Evolutionary conservation across 2,888 invertebrate species (phyloP), one percentile per base, ranked within the genome.

Genomic region (Lepidochrysops patricia): DNA sequence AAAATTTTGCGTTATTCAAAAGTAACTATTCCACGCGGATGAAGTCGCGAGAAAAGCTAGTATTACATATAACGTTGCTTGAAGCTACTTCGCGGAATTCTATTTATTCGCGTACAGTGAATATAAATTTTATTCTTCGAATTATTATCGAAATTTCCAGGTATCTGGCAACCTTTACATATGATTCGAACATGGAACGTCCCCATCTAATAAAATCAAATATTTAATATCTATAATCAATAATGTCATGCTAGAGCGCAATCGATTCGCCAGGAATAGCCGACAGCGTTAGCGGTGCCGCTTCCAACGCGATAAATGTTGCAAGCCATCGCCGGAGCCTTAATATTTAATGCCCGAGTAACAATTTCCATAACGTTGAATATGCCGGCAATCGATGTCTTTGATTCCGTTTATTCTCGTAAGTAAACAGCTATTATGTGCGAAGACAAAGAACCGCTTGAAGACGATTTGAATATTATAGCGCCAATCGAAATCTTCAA

Each of bases 191-290:
- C 19, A 19, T 2, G 19, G 6, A 43, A 4, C 19, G 9, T 43
- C 23, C 2, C 19, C 19, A 1, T 43, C 43, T 7, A 19, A 43
- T 43, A 23, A 43, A 23, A 43, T 43, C 43, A 43, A 43, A 43
- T 43, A 43, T 43, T n/a, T n/a, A n/a, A n/a, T n/a, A n/a, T n/a
- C n/a, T n/a, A n/a, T n/a, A n/a, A n/a, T n/a, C n/a, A n/a, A n/a
- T n/a, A n/a, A n/a, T n/a, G 54, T 61, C 63, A 57, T 43, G 37
- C 32, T 52, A 48, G 19, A 52, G 50, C 52, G 34, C 75, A 71
- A 86, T 86, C 82, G 85, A 82, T 84, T 78, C 71, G 68, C 74
- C 74, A 76, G 79, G 82, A 84, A 84, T 84, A 84, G 78, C 79
- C 74, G 69, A 62, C 69, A 70, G 75, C 76, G 74, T 74, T 73